A percentile compares a stretch with the other conserved stretches of the same genome.
These are phyloP conservation scores for Pseudococcus viburni DNA, from an alignment of 2,888 invertebrate species.

Conservation along the genomic window DNA sequence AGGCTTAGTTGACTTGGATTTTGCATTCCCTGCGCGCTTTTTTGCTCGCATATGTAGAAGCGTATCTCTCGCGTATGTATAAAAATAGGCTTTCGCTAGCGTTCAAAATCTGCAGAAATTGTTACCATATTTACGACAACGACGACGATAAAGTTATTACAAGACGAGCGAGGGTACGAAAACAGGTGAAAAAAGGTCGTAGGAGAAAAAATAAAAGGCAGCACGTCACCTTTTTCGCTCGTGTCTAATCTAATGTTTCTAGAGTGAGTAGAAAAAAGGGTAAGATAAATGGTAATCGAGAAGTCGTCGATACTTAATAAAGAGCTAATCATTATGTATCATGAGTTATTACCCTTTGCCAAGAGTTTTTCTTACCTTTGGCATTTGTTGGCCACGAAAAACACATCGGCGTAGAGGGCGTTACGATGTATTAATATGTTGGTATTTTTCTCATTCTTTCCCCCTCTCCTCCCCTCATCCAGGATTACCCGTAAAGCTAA, in stretches of 20 bases:
- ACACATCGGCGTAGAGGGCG: neutral
- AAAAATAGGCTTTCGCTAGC: neutral
- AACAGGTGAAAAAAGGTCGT: conserved; percentile 10
- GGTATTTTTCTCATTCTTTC: neutral
- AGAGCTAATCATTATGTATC: conserved; percentile 41
- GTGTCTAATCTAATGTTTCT: neutral
- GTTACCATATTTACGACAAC: conserved; percentile 5
- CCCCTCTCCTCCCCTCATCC: neutral
- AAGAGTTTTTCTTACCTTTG: neutral
- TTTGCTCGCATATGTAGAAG: neutral
- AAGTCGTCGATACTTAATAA: neutral
- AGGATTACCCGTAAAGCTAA: neutral
- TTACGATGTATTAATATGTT: neutral
- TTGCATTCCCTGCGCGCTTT: neutral
- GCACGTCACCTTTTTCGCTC: neutral
- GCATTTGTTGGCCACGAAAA: neutral
- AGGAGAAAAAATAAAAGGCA: neutral
- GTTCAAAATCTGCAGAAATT: conserved; percentile 1
- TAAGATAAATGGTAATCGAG: neutral
- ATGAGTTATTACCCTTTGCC: conserved; percentile 7
- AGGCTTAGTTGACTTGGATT: conserved; percentile 29
- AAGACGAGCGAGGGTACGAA: neutral
- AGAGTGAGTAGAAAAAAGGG: neutral
- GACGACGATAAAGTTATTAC: conserved; percentile 16
- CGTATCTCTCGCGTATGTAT: neutral